Base-by-base conservation (phyloP, 2,113 vertebrate genomes). In the Phyllostomus hastatus region DNA sequence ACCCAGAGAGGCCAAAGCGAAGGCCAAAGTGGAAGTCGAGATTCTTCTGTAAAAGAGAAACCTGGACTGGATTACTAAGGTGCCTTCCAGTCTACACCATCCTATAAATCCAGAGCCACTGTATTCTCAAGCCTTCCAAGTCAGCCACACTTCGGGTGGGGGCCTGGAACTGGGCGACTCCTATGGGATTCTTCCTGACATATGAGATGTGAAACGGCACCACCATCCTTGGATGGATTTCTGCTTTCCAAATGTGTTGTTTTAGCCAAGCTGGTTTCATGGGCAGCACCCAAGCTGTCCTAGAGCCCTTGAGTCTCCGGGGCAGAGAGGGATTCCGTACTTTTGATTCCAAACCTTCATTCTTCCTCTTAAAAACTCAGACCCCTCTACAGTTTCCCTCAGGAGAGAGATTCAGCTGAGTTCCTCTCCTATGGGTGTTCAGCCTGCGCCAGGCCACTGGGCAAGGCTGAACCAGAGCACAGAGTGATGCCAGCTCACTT, bases 111-210 rank as follows among this genome's bases (percentile, higher is more conserved):
- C 12, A 57, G 92, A 57, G 12, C 26, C 35, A 14, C 12, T 4
- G 11, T 5, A 12, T 20, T 57, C 35, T 67, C 7, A 4, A 33
- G 52, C 3, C 26, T 17, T 46, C 89, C 0, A 9, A n/a, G 22
- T 41, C 33, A 26, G 35, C 48, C 4, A 10, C 1, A 0, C 3
- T 26, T 7, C 28, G 12, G 7, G 20, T 43, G 11, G 12, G 24
- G 59, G 19, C 67, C 59, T 2, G 14, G 59, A 35, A 46, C 5
- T 0, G 6, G 28, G 46, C 15, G 10, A 5, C 64, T 33, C 64
- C 59, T 5, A 5, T 12, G 22, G 4, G 78, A 64, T 22, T 66
- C 67, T 33, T 78, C 67, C 54, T 24, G 31, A 57, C 4, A 5
- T 10, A 26, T 15, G 0, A 28, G 69, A 64, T 33, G 6, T 41